Conservation (phyloP, 2,888 invertebrate genomes). For the Sphecodes monilicornis region DNA sequence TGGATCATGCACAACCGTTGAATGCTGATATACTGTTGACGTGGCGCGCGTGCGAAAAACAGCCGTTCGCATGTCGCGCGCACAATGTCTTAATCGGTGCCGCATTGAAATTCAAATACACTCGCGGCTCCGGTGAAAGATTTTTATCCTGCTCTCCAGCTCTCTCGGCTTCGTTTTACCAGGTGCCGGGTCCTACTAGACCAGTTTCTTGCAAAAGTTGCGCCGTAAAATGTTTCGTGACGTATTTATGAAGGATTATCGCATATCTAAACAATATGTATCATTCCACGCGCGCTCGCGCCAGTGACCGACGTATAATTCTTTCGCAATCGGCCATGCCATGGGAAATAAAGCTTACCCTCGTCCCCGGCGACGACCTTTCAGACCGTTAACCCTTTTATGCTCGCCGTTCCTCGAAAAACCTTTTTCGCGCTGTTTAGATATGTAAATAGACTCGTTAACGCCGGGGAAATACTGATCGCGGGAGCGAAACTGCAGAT, state of each 20-base stretch:
- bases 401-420: slow-evolving; percentile 20
- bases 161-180: slow-evolving; percentile 11
- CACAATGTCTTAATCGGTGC: slow-evolving; percentile 50
- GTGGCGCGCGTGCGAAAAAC: slow-evolving; percentile 34
- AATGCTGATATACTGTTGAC: neutral
- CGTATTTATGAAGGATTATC: slow-evolving; percentile 51
- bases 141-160: slow-evolving; percentile 33
- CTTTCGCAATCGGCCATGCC: slow-evolving; percentile 35
- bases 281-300: slow-evolving; percentile 22
- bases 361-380: slow-evolving; percentile 2
- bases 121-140: slow-evolving; percentile 4
- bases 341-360: slow-evolving; percentile 31
- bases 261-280: slow-evolving; percentile 50
- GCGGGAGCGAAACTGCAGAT: slow-evolving; percentile 3
- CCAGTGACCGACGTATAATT: slow-evolving; percentile 42
- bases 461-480: slow-evolving; percentile 16
- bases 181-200: slow-evolving; percentile 26
- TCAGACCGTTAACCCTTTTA: slow-evolving; percentile 43
- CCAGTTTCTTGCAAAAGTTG: slow-evolving; percentile 42
- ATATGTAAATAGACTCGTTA: slow-evolving; percentile 46
- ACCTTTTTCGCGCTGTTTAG: slow-evolving; percentile 24
- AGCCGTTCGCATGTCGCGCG: slow-evolving; percentile 30
- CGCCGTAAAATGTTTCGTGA: slow-evolving; percentile 26
- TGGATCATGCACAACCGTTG: slow-evolving; percentile 12
- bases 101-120: slow-evolving; percentile 48